Base-by-base conservation (phyloP, 1,140 invertebrate genomes). In the Drosophila ficusphila region DNA sequence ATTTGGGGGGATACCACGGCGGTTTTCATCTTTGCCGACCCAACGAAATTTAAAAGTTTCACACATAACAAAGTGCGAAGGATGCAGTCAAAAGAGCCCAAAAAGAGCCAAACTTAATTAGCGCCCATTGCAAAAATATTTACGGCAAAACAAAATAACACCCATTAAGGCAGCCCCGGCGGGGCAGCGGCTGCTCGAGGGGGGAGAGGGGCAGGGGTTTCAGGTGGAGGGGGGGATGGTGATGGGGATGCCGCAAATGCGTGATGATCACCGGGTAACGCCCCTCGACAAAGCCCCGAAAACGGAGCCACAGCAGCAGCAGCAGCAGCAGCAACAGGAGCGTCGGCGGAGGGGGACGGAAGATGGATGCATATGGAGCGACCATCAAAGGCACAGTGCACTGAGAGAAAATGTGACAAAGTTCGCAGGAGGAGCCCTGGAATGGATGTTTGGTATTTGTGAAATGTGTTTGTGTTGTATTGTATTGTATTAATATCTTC, bases 181-280 rank as follows among this genome's bases (percentile, higher is more conserved):
- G 41, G 56, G 18, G 56, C 33, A 16, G 44, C 11, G 58, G 54
- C 12, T 33, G 34, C 4, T 8, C 12, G 38, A 36, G 53, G 14
- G 1, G 34, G 5, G 11, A 16, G 38, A 36, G 53, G 14, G 1
- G n/a, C 16, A 4, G 44, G 5, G 23, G 23, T 5, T 23, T 5
- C n/a, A n/a, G 19, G 18, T 2, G 11, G n/a, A 8, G 41, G 6
- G 41, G 5, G 3, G 21, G 0, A 6, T 3, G 5, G 41, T 4
- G 23, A 19, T 39, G 33, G 60, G 58, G 52, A 19, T 16, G 76
- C 78, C 73, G 86, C 82, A 90, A 90, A 90, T 89, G 88, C 88
- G 88, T 90, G 88, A 90, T 90, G 88, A 90, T 90, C 88, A 90
- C 82, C 81, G 75, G 88, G 88, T 78, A 90, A 90, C 88, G 86